Conservation (phyloP, 2,888 invertebrate genomes). For the Cetonia aurata region DNA sequence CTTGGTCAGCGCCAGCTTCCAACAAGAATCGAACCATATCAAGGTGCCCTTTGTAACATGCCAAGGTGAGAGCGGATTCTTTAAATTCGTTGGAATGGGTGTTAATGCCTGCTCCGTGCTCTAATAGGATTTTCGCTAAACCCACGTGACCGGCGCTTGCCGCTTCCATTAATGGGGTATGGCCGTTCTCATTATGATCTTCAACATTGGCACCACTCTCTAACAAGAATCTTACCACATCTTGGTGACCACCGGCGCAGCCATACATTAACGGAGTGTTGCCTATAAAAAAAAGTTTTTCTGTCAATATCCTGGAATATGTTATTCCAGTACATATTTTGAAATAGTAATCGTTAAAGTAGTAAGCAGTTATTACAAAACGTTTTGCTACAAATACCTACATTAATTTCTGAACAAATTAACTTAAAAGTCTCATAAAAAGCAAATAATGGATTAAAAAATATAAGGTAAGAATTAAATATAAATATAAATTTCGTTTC, state of each 20-base stretch:
- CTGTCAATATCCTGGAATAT: no score
- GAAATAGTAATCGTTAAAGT: no score
- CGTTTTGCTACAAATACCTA: no score
- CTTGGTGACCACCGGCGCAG: slow-evolving; percentile 94
- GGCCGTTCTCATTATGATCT: slow-evolving; percentile 99
- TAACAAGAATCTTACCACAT: slow-evolving; percentile 90
- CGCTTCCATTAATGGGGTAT: slow-evolving; percentile 99
- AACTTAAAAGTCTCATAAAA: background rate
- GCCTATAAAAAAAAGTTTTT: slow-evolving; percentile 66
- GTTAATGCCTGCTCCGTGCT: slow-evolving; percentile 97
- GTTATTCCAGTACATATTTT: no score
- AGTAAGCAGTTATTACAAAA: no score
- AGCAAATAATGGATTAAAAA: background rate
- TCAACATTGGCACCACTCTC: slow-evolving; percentile 95
- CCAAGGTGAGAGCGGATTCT: slow-evolving; percentile 73
- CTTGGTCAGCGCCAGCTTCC: slow-evolving; percentile 96
- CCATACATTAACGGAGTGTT: slow-evolving; percentile 98
- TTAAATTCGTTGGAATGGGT: slow-evolving; percentile 99
- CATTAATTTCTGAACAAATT: no score
- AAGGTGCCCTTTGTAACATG: slow-evolving; percentile 91
- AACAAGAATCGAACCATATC: slow-evolving; percentile 97
- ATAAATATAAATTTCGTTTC: no score
- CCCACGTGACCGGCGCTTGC: slow-evolving; percentile 95
- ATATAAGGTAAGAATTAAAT: no score
- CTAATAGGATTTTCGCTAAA: slow-evolving; percentile 90